These are phyloP conservation scores for Sterna hirundo DNA, from an alignment of 2,113 vertebrate genomes.

Conservation along the genomic window DNA sequence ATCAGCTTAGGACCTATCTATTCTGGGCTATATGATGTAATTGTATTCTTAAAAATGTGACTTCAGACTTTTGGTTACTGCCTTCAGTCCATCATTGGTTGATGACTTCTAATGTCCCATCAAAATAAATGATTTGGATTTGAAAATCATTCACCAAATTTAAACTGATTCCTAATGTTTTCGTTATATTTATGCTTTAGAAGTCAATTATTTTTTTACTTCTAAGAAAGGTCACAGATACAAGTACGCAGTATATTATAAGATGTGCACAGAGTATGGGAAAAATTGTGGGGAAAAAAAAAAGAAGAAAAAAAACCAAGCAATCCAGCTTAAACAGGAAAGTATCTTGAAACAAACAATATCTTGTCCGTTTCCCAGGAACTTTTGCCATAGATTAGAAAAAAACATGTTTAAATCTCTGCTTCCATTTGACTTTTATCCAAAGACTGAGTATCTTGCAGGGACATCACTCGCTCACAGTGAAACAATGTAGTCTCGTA, in stretches of 20 bases:
- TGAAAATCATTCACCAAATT: not conserved
- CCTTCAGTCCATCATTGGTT: not conserved
- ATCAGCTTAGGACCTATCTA: not conserved
- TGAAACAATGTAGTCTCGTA: not conserved
- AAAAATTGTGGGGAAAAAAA: not conserved
- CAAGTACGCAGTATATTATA: not conserved
- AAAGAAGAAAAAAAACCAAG: accelerated
- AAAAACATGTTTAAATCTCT: not conserved
- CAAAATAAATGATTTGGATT: not conserved
- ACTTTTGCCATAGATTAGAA: not conserved
- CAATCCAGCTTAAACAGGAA: not conserved
- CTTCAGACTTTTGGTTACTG: not conserved
- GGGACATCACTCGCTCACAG: not conserved
- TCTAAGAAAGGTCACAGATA: not conserved
- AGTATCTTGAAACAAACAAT: not conserved
- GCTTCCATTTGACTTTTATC: not conserved
- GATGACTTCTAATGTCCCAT: not conserved
- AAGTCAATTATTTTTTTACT: not conserved
- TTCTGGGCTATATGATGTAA: not conserved
- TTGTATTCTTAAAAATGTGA: not conserved
- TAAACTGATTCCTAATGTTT: not conserved
- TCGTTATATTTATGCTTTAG: not conserved
- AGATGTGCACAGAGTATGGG: not conserved
- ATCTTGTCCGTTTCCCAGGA: not conserved
- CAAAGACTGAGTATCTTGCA: not conserved